phyloP scores from a whole-genome alignment of 2,797 vertebrate species.

The Thaleichthys pacificus region DNA sequence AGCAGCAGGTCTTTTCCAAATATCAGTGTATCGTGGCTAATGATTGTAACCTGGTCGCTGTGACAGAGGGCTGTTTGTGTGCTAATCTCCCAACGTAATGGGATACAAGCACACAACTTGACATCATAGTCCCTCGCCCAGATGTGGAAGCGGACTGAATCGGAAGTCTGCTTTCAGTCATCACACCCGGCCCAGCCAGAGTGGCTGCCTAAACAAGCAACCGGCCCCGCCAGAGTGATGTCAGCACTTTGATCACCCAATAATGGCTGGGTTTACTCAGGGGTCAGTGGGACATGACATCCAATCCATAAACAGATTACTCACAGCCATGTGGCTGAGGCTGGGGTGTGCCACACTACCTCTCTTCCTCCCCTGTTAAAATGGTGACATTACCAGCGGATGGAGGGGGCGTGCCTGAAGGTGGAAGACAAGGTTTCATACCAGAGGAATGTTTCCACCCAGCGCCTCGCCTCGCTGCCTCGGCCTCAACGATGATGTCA shows the following conservation, averaged over 20 bases:
- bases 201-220: constrained; percentile 74
- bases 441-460: constrained; percentile 35
- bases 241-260: constrained; percentile 67
- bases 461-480: neutral
- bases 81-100: constrained; percentile 71
- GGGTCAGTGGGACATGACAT: constrained; percentile 70
- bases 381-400: constrained; percentile 10
- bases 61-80: constrained; percentile 63
- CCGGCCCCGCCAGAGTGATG: constrained; percentile 61
- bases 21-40: constrained; percentile 31
- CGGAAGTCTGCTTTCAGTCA: constrained; percentile 79
- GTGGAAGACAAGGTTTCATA: constrained; percentile 38
- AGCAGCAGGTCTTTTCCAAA: neutral
- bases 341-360: constrained; percentile 17
- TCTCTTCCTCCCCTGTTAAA: neutral
- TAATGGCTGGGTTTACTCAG: constrained; percentile 63
- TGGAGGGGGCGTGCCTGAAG: constrained; percentile 17
- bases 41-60: constrained; percentile 21
- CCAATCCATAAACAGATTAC: constrained; percentile 65
- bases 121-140: constrained; percentile 69
- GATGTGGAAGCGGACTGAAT: constrained; percentile 52
- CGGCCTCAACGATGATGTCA: constrained; percentile 26
- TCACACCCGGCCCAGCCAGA: constrained; percentile 51
- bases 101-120: constrained; percentile 79
- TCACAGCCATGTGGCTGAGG: constrained; percentile 31